phyloP scores from a whole-genome alignment of 2,888 invertebrate genomes.

The Poecilobothrus nobilitatus region DNA sequence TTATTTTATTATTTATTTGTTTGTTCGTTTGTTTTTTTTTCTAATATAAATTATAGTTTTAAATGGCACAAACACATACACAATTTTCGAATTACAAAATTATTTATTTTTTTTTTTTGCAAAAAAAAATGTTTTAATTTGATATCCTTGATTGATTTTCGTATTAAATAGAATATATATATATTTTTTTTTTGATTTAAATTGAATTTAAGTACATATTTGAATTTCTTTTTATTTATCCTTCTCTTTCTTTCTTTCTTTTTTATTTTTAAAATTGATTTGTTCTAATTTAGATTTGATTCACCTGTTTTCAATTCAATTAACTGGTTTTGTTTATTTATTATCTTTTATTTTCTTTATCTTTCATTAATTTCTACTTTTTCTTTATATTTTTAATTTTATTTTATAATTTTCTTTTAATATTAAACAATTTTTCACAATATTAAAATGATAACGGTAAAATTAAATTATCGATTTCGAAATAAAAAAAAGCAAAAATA shows the following conservation, averaged over 20 bases:
- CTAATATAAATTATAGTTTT: neutral
- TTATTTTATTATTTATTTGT: too few relatives aligned
- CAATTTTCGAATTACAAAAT: too few relatives aligned
- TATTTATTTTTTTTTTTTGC: neutral
- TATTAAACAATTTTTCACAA: too few relatives aligned
- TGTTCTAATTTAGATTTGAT: neutral
- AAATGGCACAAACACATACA: neutral
- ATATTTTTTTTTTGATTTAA: too few relatives aligned
- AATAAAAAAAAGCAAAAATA: too few relatives aligned
- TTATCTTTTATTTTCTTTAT: neutral
- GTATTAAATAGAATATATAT: too few relatives aligned
- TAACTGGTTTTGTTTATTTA: neutral
- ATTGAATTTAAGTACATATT: too few relatives aligned
- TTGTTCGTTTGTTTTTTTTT: too few relatives aligned
- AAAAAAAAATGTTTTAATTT: neutral
- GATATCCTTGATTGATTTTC: neutral
- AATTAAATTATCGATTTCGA: too few relatives aligned
- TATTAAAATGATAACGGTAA: too few relatives aligned
- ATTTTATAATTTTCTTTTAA: neutral
- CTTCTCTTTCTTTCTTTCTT: neutral
- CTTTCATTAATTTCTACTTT: neutral
- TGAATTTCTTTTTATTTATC: neutral
- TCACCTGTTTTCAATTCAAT: slow-evolving; percentile 4
- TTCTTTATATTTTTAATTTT: neutral
- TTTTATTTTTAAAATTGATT: neutral